These are phyloP conservation scores for Rhaphigaster nebulosa DNA, from an alignment of 2,888 invertebrate species.

Conservation along the genomic window DNA sequence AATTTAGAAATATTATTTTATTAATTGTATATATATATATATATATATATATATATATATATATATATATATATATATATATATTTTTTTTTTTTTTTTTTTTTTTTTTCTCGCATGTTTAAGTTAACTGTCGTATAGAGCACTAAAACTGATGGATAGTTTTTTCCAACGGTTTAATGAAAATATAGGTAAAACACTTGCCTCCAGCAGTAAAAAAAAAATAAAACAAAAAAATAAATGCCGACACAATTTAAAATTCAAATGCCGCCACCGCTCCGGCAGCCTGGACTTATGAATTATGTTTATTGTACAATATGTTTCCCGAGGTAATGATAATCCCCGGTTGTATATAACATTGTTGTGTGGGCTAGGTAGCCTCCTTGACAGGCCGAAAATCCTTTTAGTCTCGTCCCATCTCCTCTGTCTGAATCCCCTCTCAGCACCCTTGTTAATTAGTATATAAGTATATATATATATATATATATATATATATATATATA, in stretches of 20 bases:
- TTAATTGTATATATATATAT: too few species aligned
- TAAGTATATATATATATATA: too few species aligned
- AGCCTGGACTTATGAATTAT: conserved; percentile 32
- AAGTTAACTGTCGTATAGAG: too few species aligned
- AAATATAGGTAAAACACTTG: not conserved
- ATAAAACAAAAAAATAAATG: not conserved
- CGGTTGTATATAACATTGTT: conserved; percentile 51
- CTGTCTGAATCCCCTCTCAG: not conserved
- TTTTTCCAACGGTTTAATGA: not conserved
- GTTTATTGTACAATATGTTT: conserved; percentile 57
- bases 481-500: too few species aligned
- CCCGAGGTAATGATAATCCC: conserved; percentile 54
- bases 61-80: too few species aligned
- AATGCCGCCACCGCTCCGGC: conserved; percentile 13
- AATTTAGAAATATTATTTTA: too few species aligned
- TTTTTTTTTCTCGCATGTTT: too few species aligned
- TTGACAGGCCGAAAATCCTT: conserved; percentile 47
- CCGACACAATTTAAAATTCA: conserved; percentile 53
- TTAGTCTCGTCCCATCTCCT: conserved; percentile 25
- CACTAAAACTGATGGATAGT: too few species aligned
- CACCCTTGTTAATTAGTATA: conserved; percentile 5
- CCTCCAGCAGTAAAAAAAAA: not conserved
- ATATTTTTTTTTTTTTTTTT: too few species aligned
- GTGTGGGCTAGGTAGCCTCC: conserved; percentile 45
- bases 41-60: too few species aligned